Conservation (phyloP, 2,113 vertebrate genomes). For the Panthera leo region DNA sequence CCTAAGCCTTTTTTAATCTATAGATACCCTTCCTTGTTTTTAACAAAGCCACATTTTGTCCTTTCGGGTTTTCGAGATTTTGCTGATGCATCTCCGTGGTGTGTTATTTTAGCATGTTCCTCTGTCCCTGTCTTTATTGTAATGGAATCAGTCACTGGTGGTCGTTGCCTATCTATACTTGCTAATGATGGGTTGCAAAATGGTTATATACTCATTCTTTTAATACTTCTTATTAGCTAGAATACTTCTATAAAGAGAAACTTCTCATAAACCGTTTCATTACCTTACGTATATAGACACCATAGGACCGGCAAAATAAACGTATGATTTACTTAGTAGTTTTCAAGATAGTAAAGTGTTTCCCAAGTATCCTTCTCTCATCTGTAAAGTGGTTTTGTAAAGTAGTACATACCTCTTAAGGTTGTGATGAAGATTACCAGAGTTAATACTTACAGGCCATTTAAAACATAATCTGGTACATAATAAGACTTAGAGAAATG, state of each 20-base stretch:
- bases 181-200: neutral
- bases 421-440: neutral
- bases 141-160: neutral
- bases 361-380: neutral
- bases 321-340: neutral
- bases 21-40: neutral
- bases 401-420: neutral
- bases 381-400: neutral
- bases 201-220: neutral
- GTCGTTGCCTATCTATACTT: neutral
- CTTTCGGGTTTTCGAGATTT: neutral
- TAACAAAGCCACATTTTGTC: neutral
- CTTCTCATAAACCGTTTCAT: neutral
- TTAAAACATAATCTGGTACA: neutral
- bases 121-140: neutral
- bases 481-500: neutral
- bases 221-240: neutral
- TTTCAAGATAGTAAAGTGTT: neutral
- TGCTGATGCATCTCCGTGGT: neutral
- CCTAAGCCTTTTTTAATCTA: neutral
- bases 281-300: neutral
- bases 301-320: neutral
- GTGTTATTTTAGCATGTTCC: neutral
- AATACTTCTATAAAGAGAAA: neutral
- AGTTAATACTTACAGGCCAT: neutral